Evolutionary conservation across 2,888 invertebrate species (phyloP).

Genomic region (Brachycybe producta): DNA sequence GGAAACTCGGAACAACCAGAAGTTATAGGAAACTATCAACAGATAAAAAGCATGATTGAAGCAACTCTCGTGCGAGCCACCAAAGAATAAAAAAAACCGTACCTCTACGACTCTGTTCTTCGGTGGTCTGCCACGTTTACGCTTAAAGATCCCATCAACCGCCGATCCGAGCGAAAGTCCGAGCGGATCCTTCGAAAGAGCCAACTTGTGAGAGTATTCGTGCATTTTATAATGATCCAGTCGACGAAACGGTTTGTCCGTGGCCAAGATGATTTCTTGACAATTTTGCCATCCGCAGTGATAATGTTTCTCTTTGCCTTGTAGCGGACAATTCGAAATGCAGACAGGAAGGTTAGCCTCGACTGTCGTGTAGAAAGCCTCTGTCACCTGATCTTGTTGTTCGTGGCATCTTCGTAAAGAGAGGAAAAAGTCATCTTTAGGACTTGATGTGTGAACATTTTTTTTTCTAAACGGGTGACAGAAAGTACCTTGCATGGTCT

Average conservation of each 20-base stretch:
- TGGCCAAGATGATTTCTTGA: conserved; percentile 58
- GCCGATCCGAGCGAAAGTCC: conserved; percentile 48
- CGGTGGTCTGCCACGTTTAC: conserved; percentile 89
- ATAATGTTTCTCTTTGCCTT: conserved; percentile 66
- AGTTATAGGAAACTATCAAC: conserved; percentile 18
- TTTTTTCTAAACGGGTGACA: not conserved
- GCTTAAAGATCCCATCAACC: conserved; percentile 79
- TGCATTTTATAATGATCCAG: conserved; percentile 79
- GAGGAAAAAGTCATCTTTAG: conserved; percentile 3
- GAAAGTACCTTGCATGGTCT: conserved; percentile 55
- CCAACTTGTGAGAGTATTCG: conserved; percentile 43
- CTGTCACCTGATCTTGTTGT: conserved; percentile 72
- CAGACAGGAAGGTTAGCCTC: conserved; percentile 46
- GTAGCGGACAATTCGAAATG: conserved; percentile 50
- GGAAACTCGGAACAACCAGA: conserved; percentile 45
- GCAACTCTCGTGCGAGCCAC: not conserved
- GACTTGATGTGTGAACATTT: not conserved
- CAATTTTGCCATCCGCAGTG: conserved; percentile 81
- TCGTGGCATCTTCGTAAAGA: conserved; percentile 53
- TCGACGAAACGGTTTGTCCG: conserved; percentile 63
- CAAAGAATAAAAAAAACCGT: conserved; percentile 17
- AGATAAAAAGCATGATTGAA: not conserved
- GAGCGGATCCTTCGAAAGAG: conserved; percentile 35
- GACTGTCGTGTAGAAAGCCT: conserved; percentile 53
- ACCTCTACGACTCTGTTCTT: conserved; percentile 83